Conservation (phyloP, 2,113 vertebrate genomes). For the Laterallus jamaicensis region DNA sequence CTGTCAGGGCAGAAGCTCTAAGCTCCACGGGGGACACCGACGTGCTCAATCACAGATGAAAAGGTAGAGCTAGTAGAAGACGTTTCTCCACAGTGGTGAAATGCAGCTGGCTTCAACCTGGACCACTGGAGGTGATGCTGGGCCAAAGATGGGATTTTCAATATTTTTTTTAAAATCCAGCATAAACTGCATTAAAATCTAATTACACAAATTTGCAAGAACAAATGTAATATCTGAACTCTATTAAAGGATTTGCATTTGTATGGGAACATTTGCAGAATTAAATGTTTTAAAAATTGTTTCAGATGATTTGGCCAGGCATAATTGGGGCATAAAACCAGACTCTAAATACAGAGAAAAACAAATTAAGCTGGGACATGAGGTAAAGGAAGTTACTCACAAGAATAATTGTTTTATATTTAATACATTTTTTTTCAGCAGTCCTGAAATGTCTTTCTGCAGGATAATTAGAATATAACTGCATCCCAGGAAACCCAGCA, state of each 20-base stretch:
- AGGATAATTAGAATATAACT: neutral
- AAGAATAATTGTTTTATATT: neutral
- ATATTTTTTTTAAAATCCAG: neutral
- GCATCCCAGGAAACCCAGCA: neutral
- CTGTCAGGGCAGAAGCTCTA: neutral
- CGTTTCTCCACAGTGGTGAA: neutral
- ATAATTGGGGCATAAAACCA: slow-evolving; percentile 7
- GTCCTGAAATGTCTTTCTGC: neutral
- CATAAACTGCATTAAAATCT: neutral
- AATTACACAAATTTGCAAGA: slow-evolving; percentile 12
- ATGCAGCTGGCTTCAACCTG: neutral
- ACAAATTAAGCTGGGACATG: neutral
- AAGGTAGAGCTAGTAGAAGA: neutral
- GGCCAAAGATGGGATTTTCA: neutral
- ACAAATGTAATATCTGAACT: neutral
- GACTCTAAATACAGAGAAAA: slow-evolving; percentile 5
- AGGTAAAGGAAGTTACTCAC: slow-evolving; percentile 4
- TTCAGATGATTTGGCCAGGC: neutral
- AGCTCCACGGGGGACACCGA: neutral
- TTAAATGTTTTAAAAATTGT: neutral
- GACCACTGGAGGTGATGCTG: neutral
- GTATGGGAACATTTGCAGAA: neutral
- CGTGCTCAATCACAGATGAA: neutral
- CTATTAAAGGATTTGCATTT: slow-evolving; percentile 28
- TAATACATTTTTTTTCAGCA: neutral